Evolutionary conservation across 1,140 invertebrate genomes (phyloP).

Genomic region (Drosophila kurseongensis): DNA sequence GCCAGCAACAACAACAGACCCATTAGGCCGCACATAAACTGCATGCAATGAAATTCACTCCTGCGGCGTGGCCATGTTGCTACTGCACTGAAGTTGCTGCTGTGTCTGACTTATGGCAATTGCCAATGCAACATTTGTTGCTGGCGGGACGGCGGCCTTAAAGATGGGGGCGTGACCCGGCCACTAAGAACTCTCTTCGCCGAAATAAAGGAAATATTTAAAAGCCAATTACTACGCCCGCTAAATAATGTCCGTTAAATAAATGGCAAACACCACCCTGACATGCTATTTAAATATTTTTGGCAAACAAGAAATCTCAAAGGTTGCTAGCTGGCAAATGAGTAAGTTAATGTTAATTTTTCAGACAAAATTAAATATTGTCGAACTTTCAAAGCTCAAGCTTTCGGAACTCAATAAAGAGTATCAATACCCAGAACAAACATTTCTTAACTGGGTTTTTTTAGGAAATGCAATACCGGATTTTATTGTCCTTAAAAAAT

Average conservation of each 20-base stretch:
- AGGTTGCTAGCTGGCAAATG: not conserved
- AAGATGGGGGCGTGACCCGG: conserved; percentile 45
- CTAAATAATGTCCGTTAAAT: not conserved
- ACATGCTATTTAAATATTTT: not conserved
- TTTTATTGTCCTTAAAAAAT: too few relatives aligned
- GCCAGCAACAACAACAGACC: conserved; percentile 60
- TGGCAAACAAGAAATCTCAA: not conserved
- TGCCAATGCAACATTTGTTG: conserved; percentile 83
- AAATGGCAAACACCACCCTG: not conserved
- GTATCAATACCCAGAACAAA: too few relatives aligned
- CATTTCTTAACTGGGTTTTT: too few relatives aligned
- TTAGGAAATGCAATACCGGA: too few relatives aligned
- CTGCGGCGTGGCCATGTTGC: conserved; percentile 79
- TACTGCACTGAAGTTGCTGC: conserved; percentile 57
- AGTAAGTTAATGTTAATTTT: too few relatives aligned
- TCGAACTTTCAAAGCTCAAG: too few relatives aligned
- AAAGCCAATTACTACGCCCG: conserved; percentile 11
- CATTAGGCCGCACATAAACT: conserved; percentile 81
- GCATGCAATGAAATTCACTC: conserved; percentile 74
- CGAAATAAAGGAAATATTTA: conserved; percentile 5
- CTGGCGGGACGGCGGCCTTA: conserved; percentile 24
- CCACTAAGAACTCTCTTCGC: not conserved
- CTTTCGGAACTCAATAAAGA: too few relatives aligned
- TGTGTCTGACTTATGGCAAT: conserved; percentile 80
- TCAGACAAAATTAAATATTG: too few relatives aligned